These are phyloP conservation scores for Papilio machaon DNA, from an alignment of 1,140 invertebrate genomes.

Conservation along the genomic window DNA sequence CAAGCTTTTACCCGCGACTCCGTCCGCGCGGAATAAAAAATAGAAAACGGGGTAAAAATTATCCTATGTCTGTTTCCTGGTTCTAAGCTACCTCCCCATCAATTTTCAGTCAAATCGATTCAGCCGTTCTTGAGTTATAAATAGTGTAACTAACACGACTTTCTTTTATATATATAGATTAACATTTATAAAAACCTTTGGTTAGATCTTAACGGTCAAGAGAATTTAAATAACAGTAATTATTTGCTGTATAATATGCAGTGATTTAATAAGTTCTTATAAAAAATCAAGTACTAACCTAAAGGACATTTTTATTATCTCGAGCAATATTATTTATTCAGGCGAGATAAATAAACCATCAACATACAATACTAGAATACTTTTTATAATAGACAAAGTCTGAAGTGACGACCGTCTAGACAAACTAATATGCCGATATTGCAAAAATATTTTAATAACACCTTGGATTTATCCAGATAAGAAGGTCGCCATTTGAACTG, in stretches of 20 bases:
- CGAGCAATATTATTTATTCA: background rate
- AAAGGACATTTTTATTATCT: background rate
- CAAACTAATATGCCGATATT: conserved; percentile 2
- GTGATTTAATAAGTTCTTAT: background rate
- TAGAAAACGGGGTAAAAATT: no score
- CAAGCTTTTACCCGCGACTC: no score
- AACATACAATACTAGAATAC: background rate
- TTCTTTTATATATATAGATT: no score
- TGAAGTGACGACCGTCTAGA: conserved; percentile 6
- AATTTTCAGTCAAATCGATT: no score
- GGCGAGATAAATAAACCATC: background rate
- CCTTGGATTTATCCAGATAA: background rate
- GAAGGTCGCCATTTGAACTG: background rate
- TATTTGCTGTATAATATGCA: background rate
- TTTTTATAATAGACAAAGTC: background rate
- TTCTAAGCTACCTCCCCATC: no score
- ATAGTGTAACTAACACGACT: no score
- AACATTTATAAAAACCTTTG: background rate
- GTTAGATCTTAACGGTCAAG: background rate
- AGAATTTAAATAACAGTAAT: background rate
- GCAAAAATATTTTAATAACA: background rate
- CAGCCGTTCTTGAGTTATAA: no score
- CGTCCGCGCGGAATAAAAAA: no score
- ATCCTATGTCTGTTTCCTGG: no score
- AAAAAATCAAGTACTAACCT: background rate